Conservation (phyloP, 2,888 invertebrate species). For the Encarsia formosa region DNA sequence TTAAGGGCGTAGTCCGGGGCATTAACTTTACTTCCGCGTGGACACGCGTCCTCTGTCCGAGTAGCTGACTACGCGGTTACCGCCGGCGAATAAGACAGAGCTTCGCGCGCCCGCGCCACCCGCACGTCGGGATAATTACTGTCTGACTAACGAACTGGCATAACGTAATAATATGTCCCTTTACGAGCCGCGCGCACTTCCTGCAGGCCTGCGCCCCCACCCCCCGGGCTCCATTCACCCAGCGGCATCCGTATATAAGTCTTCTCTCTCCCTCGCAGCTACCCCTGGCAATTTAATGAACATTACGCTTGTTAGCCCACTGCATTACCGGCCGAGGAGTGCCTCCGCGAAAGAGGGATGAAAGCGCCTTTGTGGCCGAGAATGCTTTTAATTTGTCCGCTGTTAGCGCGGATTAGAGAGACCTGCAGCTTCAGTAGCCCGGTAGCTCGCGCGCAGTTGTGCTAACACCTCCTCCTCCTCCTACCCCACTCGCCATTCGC, state of each 20-base stretch:
- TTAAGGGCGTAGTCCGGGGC: too few species aligned
- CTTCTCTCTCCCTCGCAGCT: constrained; percentile 17
- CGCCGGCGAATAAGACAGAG: too few species aligned
- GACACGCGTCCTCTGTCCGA: neutral
- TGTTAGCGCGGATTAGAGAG: constrained; percentile 40
- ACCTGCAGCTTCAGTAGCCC: constrained; percentile 29
- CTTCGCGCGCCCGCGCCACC: neutral
- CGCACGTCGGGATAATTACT: constrained; percentile 34
- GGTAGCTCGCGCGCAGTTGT: constrained; percentile 13
- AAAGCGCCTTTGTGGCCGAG: constrained; percentile 38
- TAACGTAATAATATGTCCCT: constrained; percentile 39
- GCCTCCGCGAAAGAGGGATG: constrained; percentile 26
- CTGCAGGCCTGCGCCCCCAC: neutral
- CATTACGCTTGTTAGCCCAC: constrained; percentile 40
- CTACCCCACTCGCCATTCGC: too few species aligned
- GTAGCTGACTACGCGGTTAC: neutral
- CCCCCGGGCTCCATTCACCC: constrained; percentile 7
- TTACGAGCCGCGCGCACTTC: constrained; percentile 28
- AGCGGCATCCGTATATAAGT: constrained; percentile 3
- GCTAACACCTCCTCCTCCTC: constrained; percentile 20
- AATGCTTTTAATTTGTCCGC: constrained; percentile 41
- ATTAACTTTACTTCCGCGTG: too few species aligned
- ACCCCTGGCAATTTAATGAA: constrained; percentile 36
- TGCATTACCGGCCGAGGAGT: constrained; percentile 30
- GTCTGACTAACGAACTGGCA: constrained; percentile 37